phyloP scores from a whole-genome alignment of 2,113 vertebrate species.

The Anser cygnoides region DNA sequence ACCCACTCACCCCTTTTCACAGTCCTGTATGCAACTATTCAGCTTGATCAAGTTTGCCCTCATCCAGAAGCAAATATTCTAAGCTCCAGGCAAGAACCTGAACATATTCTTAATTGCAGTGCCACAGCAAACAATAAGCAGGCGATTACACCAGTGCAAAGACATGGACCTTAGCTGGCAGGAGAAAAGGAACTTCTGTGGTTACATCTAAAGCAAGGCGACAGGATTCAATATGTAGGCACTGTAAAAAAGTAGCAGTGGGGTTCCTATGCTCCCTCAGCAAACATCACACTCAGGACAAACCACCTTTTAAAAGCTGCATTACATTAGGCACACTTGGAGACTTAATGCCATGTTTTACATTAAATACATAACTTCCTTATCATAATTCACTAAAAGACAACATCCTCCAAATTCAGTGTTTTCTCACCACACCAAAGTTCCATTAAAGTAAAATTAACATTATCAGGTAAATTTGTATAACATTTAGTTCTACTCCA shows the following conservation, averaged over 20 bases:
- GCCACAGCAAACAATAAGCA: background rate
- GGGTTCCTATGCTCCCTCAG: background rate
- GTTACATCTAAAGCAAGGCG: background rate
- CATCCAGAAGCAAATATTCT: background rate
- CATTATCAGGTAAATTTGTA: background rate
- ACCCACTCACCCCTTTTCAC: background rate
- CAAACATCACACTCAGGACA: background rate
- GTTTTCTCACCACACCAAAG: background rate
- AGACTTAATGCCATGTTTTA: background rate
- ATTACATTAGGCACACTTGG: background rate
- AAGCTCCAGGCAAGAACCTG: background rate
- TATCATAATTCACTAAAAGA: background rate
- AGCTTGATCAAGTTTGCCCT: background rate
- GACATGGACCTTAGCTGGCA: background rate
- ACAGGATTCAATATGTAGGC: background rate
- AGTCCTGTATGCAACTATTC: background rate
- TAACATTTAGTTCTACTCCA: background rate
- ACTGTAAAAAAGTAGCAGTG: background rate
- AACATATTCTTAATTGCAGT: background rate
- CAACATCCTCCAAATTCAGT: background rate
- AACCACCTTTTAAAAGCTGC: background rate
- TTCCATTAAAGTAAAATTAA: background rate
- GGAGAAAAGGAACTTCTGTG: background rate
- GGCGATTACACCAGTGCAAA: background rate
- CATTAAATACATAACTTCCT: background rate